These are phyloP conservation scores for Tapirus indicus DNA, from an alignment of 2,797 vertebrate species.

Conservation along the genomic window DNA sequence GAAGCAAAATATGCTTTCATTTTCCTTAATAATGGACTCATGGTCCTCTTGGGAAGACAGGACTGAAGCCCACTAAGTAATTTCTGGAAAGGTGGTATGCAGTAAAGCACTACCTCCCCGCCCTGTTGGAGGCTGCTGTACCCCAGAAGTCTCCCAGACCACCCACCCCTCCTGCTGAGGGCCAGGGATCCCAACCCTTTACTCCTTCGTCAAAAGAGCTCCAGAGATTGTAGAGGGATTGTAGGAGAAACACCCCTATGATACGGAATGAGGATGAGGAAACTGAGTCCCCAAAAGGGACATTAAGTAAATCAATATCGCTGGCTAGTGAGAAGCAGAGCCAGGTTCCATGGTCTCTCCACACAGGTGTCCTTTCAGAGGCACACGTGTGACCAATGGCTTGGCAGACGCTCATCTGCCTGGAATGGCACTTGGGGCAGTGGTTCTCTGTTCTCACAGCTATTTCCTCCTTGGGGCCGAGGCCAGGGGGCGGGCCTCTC, in stretches of 20 bases:
- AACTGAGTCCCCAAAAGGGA: background rate
- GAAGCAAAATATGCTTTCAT: background rate
- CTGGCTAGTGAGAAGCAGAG: background rate
- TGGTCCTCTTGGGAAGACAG: background rate
- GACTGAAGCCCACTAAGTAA: background rate
- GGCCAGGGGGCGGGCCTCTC: background rate
- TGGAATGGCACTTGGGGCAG: background rate
- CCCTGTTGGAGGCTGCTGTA: background rate
- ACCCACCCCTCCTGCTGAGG: background rate
- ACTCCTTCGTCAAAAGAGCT: background rate
- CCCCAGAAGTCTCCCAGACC: background rate
- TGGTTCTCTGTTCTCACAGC: background rate
- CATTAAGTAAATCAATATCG: background rate
- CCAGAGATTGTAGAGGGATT: background rate
- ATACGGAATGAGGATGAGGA: background rate
- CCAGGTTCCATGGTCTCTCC: background rate
- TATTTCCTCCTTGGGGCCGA: background rate
- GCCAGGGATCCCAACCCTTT: background rate
- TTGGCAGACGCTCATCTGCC: background rate
- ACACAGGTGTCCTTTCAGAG: background rate
- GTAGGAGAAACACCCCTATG: too few relatives aligned
- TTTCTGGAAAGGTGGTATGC: background rate
- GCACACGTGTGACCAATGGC: accelerated
- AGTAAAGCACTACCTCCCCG: background rate
- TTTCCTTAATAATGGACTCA: background rate